Base-by-base conservation (phyloP, 2,797 vertebrate genomes). In the Pseudochromis fuscus region DNA sequence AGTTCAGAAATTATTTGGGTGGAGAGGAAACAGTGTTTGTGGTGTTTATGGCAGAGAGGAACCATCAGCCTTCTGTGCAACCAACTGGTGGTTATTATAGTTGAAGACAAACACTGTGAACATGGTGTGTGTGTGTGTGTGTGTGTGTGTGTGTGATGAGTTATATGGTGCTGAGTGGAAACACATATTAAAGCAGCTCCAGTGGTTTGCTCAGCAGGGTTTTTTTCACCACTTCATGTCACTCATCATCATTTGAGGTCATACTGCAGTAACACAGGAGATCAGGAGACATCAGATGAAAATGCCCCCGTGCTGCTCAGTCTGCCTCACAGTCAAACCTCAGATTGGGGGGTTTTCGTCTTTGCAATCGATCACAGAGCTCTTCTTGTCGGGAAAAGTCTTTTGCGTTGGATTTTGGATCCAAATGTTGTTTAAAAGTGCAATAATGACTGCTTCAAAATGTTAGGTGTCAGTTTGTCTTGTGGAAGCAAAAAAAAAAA, bases 11-110 rank as follows among this genome's bases (percentile, higher is more conserved):
- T 67, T 60, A 64, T 58, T 61, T 5, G 37, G 64, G 35, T 74
- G 75, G 73, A 79, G 81, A 58, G 28, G 50, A 57, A 44, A 69
- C 42, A 65, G 52, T 80, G 68, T 67, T 81, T 67, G 66, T 79
- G 58, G 50, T 68, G 60, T 78, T 78, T 56, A 78, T 81, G 70
- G 63, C 68, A 75, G 25, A 79, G 59, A 18, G n/a, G 81, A 79
- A 71, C 55, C 65, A 67, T 60, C 57, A 79, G 51, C 63, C 71
- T 73, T 71, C 61, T 85, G 74, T 51, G 55, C 60, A 70, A 57
- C 59, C 73, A 80, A 83, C 88, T 80, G 64, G 38, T 77, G 40
- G 38, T 75, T 73, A n/a, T n/a, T n/a, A 61, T 23, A 75, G 4
- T 59, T 27, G 40, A 37, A 45, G 38, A 35, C 30, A 45, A 53